Percentiles rank a stretch among this genome's conserved stretches.
Evolutionary conservation across 2,888 invertebrate genomes (phyloP).

Genomic region (Lasiommata megera): DNA sequence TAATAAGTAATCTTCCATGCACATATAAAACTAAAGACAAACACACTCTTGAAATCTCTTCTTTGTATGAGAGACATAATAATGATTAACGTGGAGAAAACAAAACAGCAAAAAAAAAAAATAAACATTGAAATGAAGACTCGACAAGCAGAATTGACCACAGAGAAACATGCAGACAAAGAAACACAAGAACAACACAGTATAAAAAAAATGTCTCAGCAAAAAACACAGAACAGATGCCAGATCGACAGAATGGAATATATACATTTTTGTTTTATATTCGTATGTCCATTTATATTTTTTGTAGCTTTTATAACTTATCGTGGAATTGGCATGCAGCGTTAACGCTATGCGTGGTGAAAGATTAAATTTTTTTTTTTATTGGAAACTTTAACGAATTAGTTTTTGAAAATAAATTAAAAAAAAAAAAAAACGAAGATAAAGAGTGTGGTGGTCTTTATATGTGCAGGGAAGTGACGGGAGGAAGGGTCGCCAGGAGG

Average conservation of each 20-base stretch:
- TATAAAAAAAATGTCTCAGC: constrained; percentile 27
- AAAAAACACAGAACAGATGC: constrained; percentile 32
- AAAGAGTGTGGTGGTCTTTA: constrained; percentile 81
- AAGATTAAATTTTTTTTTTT: constrained; percentile 42
- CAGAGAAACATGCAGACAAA: constrained; percentile 41
- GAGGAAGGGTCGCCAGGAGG: constrained; percentile 42
- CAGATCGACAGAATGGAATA: constrained; percentile 40
- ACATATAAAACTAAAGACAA: constrained; percentile 79
- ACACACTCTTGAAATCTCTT: constrained; percentile 72
- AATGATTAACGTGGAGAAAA: constrained; percentile 35
- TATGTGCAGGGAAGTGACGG: constrained; percentile 75
- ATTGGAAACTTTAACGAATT: constrained; percentile 40
- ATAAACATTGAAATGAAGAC: constrained; percentile 44
- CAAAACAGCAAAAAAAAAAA: constrained; percentile 33
- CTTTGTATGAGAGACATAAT: constrained; percentile 39
- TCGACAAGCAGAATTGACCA: constrained; percentile 41
- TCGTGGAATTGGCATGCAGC: constrained; percentile 74
- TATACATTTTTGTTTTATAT: constrained; percentile 46
- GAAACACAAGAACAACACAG: constrained; percentile 47
- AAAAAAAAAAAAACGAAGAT: constrained; percentile 44
- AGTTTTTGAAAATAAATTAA: constrained; percentile 23
- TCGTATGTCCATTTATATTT: constrained; percentile 39
- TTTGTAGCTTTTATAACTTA: constrained; percentile 64
- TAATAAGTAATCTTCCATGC: constrained; percentile 73
- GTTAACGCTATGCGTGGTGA: constrained; percentile 65